These are phyloP conservation scores for Anoura caudifer DNA, from an alignment of 2,113 vertebrate species.

Conservation along the genomic window DNA sequence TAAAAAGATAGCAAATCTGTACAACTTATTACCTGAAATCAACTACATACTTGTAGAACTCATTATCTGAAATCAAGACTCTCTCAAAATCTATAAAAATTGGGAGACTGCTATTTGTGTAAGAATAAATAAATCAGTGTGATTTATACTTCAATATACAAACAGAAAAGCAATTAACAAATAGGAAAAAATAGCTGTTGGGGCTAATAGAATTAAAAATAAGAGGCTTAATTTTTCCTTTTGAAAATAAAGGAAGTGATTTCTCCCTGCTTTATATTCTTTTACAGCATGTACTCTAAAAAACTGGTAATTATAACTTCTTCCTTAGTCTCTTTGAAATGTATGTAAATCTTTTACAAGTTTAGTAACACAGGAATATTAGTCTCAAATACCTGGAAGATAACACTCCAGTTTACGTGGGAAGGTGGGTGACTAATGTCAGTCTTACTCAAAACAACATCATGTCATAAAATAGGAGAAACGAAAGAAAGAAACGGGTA, in stretches of 20 bases:
- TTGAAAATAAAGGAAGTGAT: background rate
- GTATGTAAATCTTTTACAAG: background rate
- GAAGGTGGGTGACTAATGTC: background rate
- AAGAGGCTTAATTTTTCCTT: background rate
- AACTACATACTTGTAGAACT: background rate
- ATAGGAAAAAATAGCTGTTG: background rate
- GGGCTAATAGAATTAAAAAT: background rate
- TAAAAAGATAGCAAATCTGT: background rate
- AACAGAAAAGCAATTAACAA: background rate
- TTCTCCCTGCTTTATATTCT: background rate
- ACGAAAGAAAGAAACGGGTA: background rate
- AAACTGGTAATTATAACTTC: conserved; percentile 1
- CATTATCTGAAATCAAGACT: background rate
- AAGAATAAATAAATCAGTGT: background rate
- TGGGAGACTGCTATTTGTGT: background rate
- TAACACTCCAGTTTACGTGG: background rate
- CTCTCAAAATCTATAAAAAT: background rate
- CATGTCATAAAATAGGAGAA: background rate
- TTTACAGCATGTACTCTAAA: background rate
- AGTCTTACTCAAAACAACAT: background rate
- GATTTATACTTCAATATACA: background rate
- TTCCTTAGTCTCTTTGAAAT: background rate
- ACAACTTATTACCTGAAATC: background rate
- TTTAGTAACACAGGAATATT: background rate
- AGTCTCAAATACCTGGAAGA: background rate